Evolutionary conservation across 2,797 vertebrate genomes (phyloP).

Genomic region (Bufotes viridis): DNA sequence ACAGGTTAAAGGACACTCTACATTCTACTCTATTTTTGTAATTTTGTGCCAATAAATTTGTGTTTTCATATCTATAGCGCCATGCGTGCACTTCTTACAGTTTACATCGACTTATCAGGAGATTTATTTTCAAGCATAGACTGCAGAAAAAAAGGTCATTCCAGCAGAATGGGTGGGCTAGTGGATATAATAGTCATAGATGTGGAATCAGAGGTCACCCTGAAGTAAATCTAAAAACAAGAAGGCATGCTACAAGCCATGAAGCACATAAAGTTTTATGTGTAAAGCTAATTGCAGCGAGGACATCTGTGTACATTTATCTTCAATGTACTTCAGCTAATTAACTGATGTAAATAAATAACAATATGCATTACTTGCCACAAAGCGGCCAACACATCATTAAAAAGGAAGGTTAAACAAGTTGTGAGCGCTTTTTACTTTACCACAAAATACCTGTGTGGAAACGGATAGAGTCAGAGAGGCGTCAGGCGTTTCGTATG

Average conservation of each 20-base stretch:
- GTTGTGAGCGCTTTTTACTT: conserved; percentile 75
- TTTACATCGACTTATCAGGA: conserved; percentile 65
- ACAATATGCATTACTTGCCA: conserved; percentile 70
- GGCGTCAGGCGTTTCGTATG: conserved; percentile 22
- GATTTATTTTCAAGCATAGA: conserved; percentile 63
- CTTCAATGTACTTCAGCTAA: conserved; percentile 70
- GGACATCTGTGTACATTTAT: conserved; percentile 73
- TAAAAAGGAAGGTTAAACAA: conserved; percentile 75
- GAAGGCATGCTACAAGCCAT: conserved; percentile 72
- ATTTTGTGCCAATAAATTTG: not conserved
- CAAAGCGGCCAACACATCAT: conserved; percentile 77
- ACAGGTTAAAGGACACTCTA: conserved; percentile 24
- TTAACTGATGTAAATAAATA: conserved; percentile 74
- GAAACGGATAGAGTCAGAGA: not conserved
- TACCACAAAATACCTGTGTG: conserved; percentile 65
- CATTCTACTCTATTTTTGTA: not conserved
- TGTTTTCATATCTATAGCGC: conserved; percentile 45
- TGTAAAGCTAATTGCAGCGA: conserved; percentile 76
- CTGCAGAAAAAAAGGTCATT: conserved; percentile 65
- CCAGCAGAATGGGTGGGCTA: conserved; percentile 72
- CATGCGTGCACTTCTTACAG: conserved; percentile 42
- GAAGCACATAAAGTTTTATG: conserved; percentile 73
- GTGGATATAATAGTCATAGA: conserved; percentile 72
- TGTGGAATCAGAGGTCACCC: conserved; percentile 69
- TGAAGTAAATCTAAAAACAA: conserved; percentile 70